Evolutionary conservation across 1,140 invertebrate species (phyloP).

Genomic region (Adoxophyes honmai): DNA sequence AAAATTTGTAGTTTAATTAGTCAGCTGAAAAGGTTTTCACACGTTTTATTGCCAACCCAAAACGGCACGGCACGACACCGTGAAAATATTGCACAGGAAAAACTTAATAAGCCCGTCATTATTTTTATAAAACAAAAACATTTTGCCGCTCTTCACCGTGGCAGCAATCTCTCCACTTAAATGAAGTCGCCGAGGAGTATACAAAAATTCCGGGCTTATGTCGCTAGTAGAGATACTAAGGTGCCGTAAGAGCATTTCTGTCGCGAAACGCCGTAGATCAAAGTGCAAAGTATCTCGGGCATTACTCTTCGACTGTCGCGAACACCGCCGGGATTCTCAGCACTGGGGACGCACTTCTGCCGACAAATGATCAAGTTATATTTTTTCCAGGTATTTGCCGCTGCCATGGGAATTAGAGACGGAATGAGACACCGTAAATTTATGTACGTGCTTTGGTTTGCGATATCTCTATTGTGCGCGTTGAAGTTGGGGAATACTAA

Average conservation of each 20-base stretch:
- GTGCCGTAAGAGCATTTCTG: constrained; percentile 30
- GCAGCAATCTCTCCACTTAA: too few relatives aligned
- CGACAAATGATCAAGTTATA: constrained; percentile 14
- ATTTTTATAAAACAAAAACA: too few relatives aligned
- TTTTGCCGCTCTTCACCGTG: too few relatives aligned
- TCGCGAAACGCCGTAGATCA: constrained; percentile 44
- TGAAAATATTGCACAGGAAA: too few relatives aligned
- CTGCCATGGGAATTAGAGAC: not conserved
- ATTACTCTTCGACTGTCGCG: constrained; percentile 49
- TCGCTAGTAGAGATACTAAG: constrained; percentile 16
- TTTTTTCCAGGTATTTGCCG: constrained; percentile 9
- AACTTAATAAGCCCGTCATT: too few relatives aligned
- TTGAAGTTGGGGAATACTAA: too few relatives aligned
- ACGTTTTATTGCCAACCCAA: too few relatives aligned
- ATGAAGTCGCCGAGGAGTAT: too few relatives aligned
- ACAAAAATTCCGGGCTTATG: too few relatives aligned
- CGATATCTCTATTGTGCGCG: not conserved
- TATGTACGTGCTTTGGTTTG: not conserved
- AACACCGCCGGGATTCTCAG: constrained; percentile 34
- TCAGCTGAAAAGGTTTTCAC: too few relatives aligned
- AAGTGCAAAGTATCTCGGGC: constrained; percentile 47
- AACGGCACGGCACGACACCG: too few relatives aligned
- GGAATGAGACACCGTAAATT: constrained; percentile 9
- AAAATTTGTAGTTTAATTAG: too few relatives aligned
- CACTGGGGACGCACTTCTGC: constrained; percentile 5